Evolutionary conservation across 1,140 invertebrate species (phyloP).

Genomic region (Meloidogyne floridensis): DNA sequence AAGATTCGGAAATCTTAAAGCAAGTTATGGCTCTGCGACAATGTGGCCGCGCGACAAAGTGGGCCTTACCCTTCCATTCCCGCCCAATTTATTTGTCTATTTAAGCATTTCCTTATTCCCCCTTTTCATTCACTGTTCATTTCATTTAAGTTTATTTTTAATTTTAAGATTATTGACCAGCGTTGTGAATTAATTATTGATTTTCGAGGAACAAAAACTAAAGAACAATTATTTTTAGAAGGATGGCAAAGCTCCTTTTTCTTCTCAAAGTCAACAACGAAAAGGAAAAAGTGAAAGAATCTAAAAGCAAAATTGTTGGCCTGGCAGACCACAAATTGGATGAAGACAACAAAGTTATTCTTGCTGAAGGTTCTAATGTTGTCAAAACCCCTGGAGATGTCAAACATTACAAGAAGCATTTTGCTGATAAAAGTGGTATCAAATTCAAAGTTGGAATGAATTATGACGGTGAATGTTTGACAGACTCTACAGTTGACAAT

Average conservation of each 20-base stretch:
- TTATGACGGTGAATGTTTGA: neutral
- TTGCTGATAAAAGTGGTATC: neutral
- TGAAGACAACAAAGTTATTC: neutral
- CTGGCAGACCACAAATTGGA: neutral
- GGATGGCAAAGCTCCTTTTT: neutral
- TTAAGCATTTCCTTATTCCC: too few relatives aligned
- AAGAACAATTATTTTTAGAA: slow-evolving; percentile 48
- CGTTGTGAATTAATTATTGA: slow-evolving; percentile 45
- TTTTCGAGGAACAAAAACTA: slow-evolving; percentile 54
- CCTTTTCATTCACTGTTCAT: too few relatives aligned
- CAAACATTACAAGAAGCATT: neutral
- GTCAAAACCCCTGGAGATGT: neutral
- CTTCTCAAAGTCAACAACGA: too few relatives aligned
- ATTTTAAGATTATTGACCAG: slow-evolving; percentile 39
- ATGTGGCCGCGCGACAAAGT: too few relatives aligned
- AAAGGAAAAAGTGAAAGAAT: too few relatives aligned
- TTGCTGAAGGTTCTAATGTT: slow-evolving; percentile 3
- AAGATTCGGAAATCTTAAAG: too few relatives aligned
- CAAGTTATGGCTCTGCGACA: too few relatives aligned
- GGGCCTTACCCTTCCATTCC: too few relatives aligned
- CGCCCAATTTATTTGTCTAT: too few relatives aligned
- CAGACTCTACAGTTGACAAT: neutral
- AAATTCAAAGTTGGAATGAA: neutral
- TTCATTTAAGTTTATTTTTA: neutral
- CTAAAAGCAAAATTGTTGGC: neutral